phyloP scores from a whole-genome alignment of 2,797 vertebrate species.

The Lacerta viridis region DNA sequence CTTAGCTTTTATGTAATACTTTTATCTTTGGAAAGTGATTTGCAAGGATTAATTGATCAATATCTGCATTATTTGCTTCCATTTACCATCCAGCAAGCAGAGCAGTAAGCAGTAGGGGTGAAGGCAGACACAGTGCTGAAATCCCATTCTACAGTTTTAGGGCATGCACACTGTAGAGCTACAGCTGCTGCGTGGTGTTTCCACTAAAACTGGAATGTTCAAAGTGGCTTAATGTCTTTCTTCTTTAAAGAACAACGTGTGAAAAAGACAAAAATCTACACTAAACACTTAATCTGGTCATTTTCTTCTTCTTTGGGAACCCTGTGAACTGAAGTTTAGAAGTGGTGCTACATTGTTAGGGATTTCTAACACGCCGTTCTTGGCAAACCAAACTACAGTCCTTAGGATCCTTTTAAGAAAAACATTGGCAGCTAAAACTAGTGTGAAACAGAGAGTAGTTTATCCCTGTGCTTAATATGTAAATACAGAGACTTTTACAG shows the following conservation, averaged over 20 bases:
- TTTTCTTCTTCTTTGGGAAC: neutral
- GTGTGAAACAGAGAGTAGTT: neutral
- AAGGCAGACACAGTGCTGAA: conserved; percentile 49
- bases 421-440: neutral
- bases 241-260: neutral
- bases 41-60: conserved; percentile 74
- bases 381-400: neutral
- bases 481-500: no score
- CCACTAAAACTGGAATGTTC: neutral
- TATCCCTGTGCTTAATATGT: neutral
- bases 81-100: conserved; percentile 57
- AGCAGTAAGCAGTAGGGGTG: conserved; percentile 64
- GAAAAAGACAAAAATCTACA: neutral
- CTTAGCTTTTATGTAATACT: conserved; percentile 56
- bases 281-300: neutral
- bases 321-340: neutral
- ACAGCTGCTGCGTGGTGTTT: neutral
- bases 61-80: conserved; percentile 60
- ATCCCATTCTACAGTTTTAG: neutral
- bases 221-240: neutral
- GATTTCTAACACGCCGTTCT: no score
- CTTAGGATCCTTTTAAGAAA: neutral
- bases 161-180: neutral
- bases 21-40: conserved; percentile 64
- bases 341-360: no score